phyloP scores from a whole-genome alignment of 2,113 vertebrate species.

The Triplophysa siluroides region DNA sequence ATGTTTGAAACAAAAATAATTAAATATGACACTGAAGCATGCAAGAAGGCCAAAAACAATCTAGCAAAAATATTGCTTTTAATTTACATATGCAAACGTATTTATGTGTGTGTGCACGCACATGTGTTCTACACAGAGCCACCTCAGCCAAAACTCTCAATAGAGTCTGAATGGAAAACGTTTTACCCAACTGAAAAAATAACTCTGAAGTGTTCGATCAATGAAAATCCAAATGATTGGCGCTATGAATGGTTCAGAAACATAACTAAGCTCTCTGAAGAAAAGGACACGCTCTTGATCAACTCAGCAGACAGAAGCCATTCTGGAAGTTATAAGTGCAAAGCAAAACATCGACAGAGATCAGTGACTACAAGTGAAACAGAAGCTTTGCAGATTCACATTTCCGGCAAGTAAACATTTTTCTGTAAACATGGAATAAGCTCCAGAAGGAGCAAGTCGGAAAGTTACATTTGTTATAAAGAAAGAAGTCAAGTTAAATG shows the following conservation, averaged over 20 bases:
- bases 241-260: not conserved
- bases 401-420: not conserved
- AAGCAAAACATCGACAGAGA: not conserved
- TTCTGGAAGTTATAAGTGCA: constrained; percentile 5
- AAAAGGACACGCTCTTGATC: not conserved
- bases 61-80: no score
- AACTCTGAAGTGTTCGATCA: not conserved
- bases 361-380: not conserved
- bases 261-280: rapidly evolving
- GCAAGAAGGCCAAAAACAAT: no score
- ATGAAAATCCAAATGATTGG: not conserved
- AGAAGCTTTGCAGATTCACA: not conserved
- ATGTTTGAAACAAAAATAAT: no score
- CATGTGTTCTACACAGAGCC: not conserved
- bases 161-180: not conserved
- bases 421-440: no score
- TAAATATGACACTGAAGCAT: no score
- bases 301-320: not conserved
- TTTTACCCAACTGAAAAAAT: constrained; percentile 1
- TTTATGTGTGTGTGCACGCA: not conserved
- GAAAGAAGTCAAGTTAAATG: no score
- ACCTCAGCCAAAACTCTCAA: not conserved
- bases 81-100: no score
- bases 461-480: no score
- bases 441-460: no score